These are phyloP conservation scores for Oscheius sp. DNA, from an alignment of 2,888 invertebrate genomes.

Conservation along the genomic window DNA sequence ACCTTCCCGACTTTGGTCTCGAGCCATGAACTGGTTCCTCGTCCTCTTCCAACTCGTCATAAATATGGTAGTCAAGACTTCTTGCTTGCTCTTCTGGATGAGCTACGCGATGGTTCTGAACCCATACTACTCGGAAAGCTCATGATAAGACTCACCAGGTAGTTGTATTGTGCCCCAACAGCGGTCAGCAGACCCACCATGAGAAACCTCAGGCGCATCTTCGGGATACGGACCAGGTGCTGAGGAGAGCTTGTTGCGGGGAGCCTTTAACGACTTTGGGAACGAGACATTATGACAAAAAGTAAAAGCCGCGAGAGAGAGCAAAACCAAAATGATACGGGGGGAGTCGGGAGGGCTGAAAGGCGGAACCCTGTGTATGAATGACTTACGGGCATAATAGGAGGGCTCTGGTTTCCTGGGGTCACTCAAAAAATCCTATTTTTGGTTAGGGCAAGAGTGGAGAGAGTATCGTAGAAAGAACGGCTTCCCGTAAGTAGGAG, in stretches of 20 bases:
- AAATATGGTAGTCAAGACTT: slow-evolving; percentile 26
- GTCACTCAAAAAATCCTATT: slow-evolving; percentile 7
- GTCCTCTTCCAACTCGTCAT: slow-evolving; percentile 40
- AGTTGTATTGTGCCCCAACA: slow-evolving; percentile 7
- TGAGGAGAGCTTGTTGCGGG: slow-evolving; percentile 21
- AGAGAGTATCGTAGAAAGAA: no score
- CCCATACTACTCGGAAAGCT: no score
- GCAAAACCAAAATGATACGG: not conserved
- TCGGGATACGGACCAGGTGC: slow-evolving; percentile 3
- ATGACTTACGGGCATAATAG: slow-evolving; percentile 6
- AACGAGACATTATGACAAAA: slow-evolving; percentile 28
- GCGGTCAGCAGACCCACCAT: slow-evolving; percentile 5
- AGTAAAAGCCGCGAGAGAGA: slow-evolving; percentile 8
- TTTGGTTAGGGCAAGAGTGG: not conserved
- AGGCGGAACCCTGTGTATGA: slow-evolving; percentile 1
- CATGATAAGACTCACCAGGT: not conserved
- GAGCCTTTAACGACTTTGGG: slow-evolving; percentile 18
- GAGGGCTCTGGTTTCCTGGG: slow-evolving; percentile 5
- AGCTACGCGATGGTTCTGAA: not conserved
- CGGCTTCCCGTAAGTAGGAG: no score
- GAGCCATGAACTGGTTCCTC: slow-evolving; percentile 21
- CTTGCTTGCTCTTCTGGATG: not conserved
- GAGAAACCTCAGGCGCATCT: slow-evolving; percentile 1
- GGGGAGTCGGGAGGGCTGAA: not conserved
- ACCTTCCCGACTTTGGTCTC: not conserved